phyloP scores from a whole-genome alignment of 2,888 invertebrate species.

The Hoplodrina ambigua region DNA sequence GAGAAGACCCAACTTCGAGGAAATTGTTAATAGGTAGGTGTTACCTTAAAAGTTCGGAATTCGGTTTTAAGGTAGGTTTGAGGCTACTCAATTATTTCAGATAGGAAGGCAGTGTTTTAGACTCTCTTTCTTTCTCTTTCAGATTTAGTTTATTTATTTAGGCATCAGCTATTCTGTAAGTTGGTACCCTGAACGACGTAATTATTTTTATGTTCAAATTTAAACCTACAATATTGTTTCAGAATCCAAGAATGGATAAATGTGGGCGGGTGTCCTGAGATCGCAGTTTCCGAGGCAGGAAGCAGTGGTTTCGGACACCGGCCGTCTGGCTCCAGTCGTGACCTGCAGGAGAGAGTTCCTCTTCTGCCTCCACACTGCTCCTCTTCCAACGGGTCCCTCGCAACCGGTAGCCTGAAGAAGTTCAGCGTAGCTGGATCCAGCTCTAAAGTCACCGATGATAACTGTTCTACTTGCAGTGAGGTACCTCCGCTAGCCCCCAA shows the following conservation, averaged over 20 bases:
- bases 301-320: conserved; percentile 78
- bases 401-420: conserved; percentile 84
- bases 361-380: conserved; percentile 85
- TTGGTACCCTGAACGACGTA: neutral
- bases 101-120: neutral
- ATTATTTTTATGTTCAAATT: neutral
- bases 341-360: conserved; percentile 84
- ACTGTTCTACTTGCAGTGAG: conserved; percentile 85
- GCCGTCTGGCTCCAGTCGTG: conserved; percentile 76
- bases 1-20: conserved; percentile 97
- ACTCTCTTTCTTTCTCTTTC: neutral
- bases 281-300: conserved; percentile 77
- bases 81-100: too few relatives aligned
- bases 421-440: conserved; percentile 81
- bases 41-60: neutral
- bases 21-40: conserved; percentile 94
- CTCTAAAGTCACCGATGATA: conserved; percentile 80
- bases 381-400: conserved; percentile 85
- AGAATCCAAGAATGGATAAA: conserved; percentile 85
- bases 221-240: conserved; percentile 6
- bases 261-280: conserved; percentile 83
- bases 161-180: too few relatives aligned
- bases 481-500: conserved; percentile 84
- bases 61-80: neutral
- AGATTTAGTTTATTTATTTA: neutral